Conservation (phyloP, 2,888 invertebrate genomes). For the Amorpha juglandis region DNA sequence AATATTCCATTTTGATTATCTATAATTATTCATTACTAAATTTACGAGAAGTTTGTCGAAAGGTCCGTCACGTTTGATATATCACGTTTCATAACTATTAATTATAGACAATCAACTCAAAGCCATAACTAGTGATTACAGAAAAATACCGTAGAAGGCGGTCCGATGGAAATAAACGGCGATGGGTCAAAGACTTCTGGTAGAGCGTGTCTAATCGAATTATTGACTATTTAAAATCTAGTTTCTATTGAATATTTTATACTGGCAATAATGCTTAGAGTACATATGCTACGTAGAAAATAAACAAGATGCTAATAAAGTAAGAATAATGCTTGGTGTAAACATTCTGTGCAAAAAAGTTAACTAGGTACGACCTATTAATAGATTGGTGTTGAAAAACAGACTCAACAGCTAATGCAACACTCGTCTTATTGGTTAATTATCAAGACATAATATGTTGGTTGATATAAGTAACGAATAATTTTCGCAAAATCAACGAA, state of each 20-base stretch:
- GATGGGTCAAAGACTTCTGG: constrained; percentile 16
- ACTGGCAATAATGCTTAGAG: too few species aligned
- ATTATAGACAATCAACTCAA: constrained; percentile 1
- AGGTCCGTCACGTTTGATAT: background rate
- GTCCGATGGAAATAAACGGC: background rate
- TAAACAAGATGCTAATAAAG: too few species aligned
- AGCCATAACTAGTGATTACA: constrained; percentile 6
- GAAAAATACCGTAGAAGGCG: constrained; percentile 13
- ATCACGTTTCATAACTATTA: constrained; percentile 19
- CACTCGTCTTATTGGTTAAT: too few species aligned
- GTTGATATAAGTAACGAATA: too few species aligned
- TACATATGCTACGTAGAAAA: too few species aligned
- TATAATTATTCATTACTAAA: background rate
- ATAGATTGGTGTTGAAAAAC: too few species aligned
- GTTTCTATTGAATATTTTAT: background rate
- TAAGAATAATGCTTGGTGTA: too few species aligned
- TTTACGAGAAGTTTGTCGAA: background rate
- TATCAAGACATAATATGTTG: too few species aligned
- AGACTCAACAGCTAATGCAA: too few species aligned
- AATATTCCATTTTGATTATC: background rate
- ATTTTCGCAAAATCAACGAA: too few species aligned
- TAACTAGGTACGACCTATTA: too few species aligned
- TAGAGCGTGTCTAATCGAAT: background rate
- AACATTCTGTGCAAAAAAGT: too few species aligned
- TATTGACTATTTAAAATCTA: background rate